Evolutionary conservation across 2,113 vertebrate genomes (phyloP), one percentile per base, ranked within the genome.

Genomic region (Pelvicachromis taeniatus): DNA sequence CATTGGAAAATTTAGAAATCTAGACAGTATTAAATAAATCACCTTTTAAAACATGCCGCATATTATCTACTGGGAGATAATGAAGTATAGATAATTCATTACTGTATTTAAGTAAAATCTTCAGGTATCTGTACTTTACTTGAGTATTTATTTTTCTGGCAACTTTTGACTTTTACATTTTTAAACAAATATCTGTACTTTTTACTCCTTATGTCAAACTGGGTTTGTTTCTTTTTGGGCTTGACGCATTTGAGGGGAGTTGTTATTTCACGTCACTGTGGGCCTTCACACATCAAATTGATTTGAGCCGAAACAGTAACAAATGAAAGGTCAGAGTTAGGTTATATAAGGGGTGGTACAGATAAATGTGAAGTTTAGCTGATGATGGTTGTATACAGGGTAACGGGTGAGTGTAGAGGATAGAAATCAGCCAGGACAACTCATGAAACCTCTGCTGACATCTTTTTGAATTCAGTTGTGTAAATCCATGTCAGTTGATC

Each of bases 51-150:
- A 58, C 14, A 58, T 31, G 26, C 26, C 5, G 0, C 26, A 9
- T 58, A 58, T 31, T 58, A 58, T 58, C 26, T 58, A 31, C 55
- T 29, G 0, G 29, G 17, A 61, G 35, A 31, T 61, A 35, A 61
- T 0, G 31, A 61, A 35, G 0, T 12, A n/a, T 9, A 61, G 2
- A 35, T 0, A 61, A 19, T 61, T 61, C 17, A 35, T 61, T 61
- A 19, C 16, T 35, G 31, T 35, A 35, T 29, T 59, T 59, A 1
- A 29, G 26, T 29, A 58, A 13, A 58, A 29, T 31, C 31, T 58
- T 31, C 26, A 58, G 26, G 14, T 58, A 58, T 58, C 26, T 42
- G 33, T 33, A 33, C 33, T 33, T 33, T 33, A 31, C n/a, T 55
- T 26, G 21, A 56, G 54, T 26, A 55, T 55, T 55, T 26, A 26